Evolutionary conservation across 2,888 invertebrate species (phyloP), one percentile per base, ranked within the genome.

Genomic region (Helicoverpa assulta): DNA sequence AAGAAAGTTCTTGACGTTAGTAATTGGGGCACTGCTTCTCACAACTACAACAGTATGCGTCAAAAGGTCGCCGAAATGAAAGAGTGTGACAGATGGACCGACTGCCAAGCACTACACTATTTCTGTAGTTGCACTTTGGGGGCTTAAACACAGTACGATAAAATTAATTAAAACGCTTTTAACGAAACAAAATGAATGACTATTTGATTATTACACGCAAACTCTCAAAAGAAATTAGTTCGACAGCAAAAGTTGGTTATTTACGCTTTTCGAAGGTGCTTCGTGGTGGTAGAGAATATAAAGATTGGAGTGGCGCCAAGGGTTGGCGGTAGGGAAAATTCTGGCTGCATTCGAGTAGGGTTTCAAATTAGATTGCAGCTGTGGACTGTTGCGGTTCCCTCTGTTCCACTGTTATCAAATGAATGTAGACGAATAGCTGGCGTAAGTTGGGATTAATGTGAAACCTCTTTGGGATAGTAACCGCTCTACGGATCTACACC

Each of bases 261-360:
- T 89, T 90, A 90, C 84, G 88, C 80, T 85, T 77, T 70, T 79
- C 76, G 85, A 85, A 89, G 88, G 87, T 88, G 86, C 81, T 88
- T 86, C 84, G 87, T 86, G 78, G 84, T 74, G 82, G 84, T 78
- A 78, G 85, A 85, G 85, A 87, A 89, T 91, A 90, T 91, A 90
- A 91, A 89, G 86, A 86, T 92, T 92, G 92, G 92, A 92, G 83
- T 78, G 80, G 83, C 79, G 92, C 92, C 93, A 93, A 89, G 79
- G 83, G 83, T 77, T 59, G 59, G 71, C 64, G 73, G 85, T 78
- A 75, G 81, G 85, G 83, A 86, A 89, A 87, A 87, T 87, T 85
- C 82, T 83, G 82, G 80, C 86, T 89, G 88, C 88, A 88, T 85
- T 86, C 81, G 83, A 85, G 82, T 83, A 85, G 85, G 85, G 82